Evolutionary conservation across 2,797 vertebrate species (phyloP).

Genomic region (Kryptolebias ocellatus): DNA sequence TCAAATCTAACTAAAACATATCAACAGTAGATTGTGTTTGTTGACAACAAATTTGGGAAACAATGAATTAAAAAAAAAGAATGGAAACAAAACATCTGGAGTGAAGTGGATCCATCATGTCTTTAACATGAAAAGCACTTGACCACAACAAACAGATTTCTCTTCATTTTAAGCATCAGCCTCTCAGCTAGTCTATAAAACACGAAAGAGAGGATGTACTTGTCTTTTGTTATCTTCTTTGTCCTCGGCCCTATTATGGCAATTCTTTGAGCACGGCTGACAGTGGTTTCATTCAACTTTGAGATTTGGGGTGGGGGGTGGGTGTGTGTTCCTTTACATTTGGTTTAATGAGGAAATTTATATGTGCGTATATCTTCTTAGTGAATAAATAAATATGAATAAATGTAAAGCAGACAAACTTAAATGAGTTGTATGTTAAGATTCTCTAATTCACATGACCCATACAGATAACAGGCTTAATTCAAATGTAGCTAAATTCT

Average conservation of each 20-base stretch:
- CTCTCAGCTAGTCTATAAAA: constrained; percentile 75
- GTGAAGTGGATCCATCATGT: constrained; percentile 30
- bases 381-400: constrained; percentile 39
- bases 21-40: not conserved
- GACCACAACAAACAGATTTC: constrained; percentile 78
- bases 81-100: constrained; percentile 23
- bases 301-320: not conserved
- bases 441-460: constrained; percentile 12
- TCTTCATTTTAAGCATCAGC: constrained; percentile 54
- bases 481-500: constrained; percentile 13
- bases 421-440: constrained; percentile 22
- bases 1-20: not conserved
- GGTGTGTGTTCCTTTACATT: constrained; percentile 17
- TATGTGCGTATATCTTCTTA: constrained; percentile 36
- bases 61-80: constrained; percentile 12
- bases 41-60: constrained; percentile 13
- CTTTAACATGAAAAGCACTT: constrained; percentile 60
- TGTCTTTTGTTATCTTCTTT: constrained; percentile 69
- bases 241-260: constrained; percentile 66
- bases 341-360: constrained; percentile 29
- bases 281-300: constrained; percentile 32
- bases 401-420: constrained; percentile 16
- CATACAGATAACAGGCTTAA: constrained; percentile 14
- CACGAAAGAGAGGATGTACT: constrained; percentile 56
- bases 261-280: constrained; percentile 51